Conservation (phyloP, 2,113 vertebrate genomes). For the Oncorhynchus clarkii region DNA sequence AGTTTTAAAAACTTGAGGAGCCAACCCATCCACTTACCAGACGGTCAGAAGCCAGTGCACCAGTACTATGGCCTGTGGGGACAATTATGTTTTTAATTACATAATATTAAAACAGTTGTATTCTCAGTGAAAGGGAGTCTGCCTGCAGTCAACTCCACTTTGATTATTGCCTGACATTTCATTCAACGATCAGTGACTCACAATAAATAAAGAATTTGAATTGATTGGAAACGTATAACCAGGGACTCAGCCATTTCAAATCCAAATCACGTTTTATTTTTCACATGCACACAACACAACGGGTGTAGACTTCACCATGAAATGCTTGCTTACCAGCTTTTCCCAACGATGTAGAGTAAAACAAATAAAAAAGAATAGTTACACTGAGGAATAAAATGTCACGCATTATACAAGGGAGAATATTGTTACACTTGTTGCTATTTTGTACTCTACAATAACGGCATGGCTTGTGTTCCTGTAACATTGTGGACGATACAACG, state of each 20-base stretch:
- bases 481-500: not conserved
- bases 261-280: no score
- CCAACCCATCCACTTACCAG: conserved; percentile 82
- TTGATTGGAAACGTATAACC: no score
- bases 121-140: not conserved
- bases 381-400: no score
- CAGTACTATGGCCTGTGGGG: conserved; percentile 83
- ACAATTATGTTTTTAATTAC: not conserved
- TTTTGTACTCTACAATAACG: not conserved
- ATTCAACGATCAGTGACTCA: not conserved
- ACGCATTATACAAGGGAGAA: no score
- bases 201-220: no score
- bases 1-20: not conserved
- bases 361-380: no score
- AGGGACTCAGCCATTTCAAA: no score
- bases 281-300: no score
- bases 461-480: not conserved
- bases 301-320: no score
- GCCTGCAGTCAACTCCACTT: not conserved
- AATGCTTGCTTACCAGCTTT: no score
- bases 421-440: not conserved
- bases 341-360: no score
- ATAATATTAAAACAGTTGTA: not conserved
- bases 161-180: no score
- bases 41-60: conserved; percentile 90